Percentiles rank a stretch among this genome's conserved stretches.
phyloP scores from a whole-genome alignment of 2,797 vertebrate genomes.

The Otolemur crassicaudatus region DNA sequence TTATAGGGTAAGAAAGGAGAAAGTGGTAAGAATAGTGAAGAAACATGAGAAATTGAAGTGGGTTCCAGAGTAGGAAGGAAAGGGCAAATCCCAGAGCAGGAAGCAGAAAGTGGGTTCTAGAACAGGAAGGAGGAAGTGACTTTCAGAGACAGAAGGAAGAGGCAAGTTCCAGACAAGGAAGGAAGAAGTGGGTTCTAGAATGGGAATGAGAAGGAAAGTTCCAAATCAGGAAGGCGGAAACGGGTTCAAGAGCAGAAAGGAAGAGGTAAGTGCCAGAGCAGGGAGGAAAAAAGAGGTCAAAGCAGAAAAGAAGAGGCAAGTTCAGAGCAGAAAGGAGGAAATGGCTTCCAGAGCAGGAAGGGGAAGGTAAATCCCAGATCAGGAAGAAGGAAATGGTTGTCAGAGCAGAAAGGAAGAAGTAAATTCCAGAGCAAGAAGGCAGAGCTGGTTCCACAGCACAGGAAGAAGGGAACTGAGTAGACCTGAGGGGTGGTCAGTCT shows the following conservation, averaged over 20 bases:
- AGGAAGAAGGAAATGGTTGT: background rate
- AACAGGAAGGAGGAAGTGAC: background rate
- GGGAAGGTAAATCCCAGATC: background rate
- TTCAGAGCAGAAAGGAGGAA: background rate
- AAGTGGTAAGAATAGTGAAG: background rate
- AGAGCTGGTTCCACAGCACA: fast-evolving
- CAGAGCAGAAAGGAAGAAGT: background rate
- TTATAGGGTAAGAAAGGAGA: background rate
- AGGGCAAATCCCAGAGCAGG: no score
- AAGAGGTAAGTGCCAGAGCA: background rate
- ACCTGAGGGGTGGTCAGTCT: background rate
- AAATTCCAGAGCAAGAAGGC: background rate
- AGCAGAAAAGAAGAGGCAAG: background rate
- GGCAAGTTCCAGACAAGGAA: background rate
- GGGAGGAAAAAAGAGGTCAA: no score
- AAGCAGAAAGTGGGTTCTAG: fast-evolving
- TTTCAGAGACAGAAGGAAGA: background rate
- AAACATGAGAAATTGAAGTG: background rate
- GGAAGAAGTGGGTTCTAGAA: background rate
- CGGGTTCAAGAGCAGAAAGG: background rate
- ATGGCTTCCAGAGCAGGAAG: background rate
- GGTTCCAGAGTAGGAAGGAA: background rate
- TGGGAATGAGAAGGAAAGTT: background rate
- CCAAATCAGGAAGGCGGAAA: background rate
- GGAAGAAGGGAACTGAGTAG: no score